These are phyloP conservation scores for Sinocyclocheilus anophthalmus DNA, from an alignment of 2,113 vertebrate genomes.

Conservation along the genomic window DNA sequence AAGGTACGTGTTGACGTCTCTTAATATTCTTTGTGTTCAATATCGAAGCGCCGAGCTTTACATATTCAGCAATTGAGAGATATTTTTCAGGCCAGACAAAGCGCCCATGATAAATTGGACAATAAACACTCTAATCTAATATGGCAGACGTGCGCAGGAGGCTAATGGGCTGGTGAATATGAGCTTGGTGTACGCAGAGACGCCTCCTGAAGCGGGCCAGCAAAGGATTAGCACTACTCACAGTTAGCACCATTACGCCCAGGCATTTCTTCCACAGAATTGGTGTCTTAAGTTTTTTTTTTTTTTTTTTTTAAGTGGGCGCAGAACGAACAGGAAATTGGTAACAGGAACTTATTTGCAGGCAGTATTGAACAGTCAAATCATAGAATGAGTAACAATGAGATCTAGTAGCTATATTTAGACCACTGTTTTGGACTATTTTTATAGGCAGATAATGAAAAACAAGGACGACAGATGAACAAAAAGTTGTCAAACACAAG, in stretches of 20 bases:
- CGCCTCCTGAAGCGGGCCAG: slow-evolving; percentile 19
- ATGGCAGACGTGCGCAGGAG: slow-evolving; percentile 64
- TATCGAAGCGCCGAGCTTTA: slow-evolving; percentile 64
- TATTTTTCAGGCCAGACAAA: slow-evolving; percentile 68
- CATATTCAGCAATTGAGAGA: slow-evolving; percentile 66
- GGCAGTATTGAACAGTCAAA: slow-evolving; percentile 7
- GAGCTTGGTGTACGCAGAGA: slow-evolving; percentile 49
- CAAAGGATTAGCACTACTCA: slow-evolving; percentile 21
- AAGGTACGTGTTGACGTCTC: slow-evolving; percentile 53
- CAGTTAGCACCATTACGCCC: slow-evolving; percentile 50
- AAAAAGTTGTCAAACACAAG: slow-evolving; percentile 5
- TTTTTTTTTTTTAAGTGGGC: slow-evolving; percentile 4
- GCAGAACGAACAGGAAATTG: slow-evolving; percentile 7
- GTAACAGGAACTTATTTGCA: slow-evolving; percentile 11
- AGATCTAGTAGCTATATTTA: slow-evolving; percentile 15
- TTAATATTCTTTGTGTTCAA: slow-evolving; percentile 67
- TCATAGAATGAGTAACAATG: not conserved
- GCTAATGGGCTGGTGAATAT: slow-evolving; percentile 63
- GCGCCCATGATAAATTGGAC: slow-evolving; percentile 75
- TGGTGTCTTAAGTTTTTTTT: slow-evolving; percentile 4
- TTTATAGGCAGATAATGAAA: slow-evolving; percentile 11
- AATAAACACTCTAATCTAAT: slow-evolving; percentile 74
- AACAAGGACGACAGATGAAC: not conserved
- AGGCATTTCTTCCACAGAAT: slow-evolving; percentile 52
- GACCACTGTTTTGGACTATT: slow-evolving; percentile 22